Evolutionary conservation across 2,797 vertebrate species (phyloP).

Genomic region (Lepus oiostolus): DNA sequence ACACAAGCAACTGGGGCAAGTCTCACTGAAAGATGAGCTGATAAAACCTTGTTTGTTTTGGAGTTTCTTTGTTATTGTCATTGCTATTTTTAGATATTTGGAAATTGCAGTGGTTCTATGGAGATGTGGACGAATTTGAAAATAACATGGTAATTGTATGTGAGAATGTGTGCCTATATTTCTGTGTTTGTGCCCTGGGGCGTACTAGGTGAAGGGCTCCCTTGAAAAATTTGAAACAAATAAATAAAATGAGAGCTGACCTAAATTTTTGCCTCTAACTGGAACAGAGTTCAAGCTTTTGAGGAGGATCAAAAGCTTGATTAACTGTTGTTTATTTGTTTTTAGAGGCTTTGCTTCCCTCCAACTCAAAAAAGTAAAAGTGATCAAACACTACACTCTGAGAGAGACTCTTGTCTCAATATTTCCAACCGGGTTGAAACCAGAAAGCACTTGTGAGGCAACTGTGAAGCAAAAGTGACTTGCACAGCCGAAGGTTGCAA

Average conservation of each 20-base stretch:
- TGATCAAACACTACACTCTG: constrained; percentile 84
- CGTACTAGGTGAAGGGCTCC: constrained; percentile 77
- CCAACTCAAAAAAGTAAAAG: constrained; percentile 85
- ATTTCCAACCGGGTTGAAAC: constrained; percentile 84
- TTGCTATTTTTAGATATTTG: constrained; percentile 77
- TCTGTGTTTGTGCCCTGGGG: constrained; percentile 78
- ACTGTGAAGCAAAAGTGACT: constrained; percentile 72
- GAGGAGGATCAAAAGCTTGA: constrained; percentile 84
- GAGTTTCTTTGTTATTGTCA: constrained; percentile 67
- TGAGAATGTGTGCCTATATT: constrained; percentile 59
- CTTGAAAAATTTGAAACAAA: constrained; percentile 84
- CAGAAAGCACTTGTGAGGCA: constrained; percentile 84
- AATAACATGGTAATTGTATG: constrained; percentile 74
- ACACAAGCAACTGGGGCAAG: constrained; percentile 44
- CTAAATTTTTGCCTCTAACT: constrained; percentile 79
- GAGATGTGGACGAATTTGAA: constrained; percentile 68
- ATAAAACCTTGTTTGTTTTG: constrained; percentile 74
- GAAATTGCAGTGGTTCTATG: constrained; percentile 61
- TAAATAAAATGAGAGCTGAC: constrained; percentile 84
- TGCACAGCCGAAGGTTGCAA: constrained; percentile 71
- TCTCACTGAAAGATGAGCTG: constrained; percentile 59
- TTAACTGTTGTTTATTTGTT: constrained; percentile 83
- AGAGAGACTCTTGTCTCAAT: constrained; percentile 84
- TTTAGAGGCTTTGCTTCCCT: constrained; percentile 82
- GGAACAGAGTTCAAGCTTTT: constrained; percentile 83